Conservation (phyloP, 1,140 invertebrate genomes). For the honey bee (Apis mellifera) region DNA sequence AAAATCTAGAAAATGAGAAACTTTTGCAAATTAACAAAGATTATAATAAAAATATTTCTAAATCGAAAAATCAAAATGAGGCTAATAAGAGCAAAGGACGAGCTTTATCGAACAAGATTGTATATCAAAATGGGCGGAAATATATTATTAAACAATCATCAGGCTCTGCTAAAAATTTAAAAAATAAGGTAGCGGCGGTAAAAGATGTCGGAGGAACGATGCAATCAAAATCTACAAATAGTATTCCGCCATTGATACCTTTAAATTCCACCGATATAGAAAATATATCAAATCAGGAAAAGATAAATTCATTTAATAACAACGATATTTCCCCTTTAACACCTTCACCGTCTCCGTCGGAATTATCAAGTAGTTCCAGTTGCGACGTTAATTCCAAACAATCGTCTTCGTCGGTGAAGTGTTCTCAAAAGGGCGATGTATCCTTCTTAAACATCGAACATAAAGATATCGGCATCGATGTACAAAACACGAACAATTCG, state of each 20-base stretch:
- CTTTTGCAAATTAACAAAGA: background rate
- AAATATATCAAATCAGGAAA: constrained; percentile 7
- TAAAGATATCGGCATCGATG: background rate
- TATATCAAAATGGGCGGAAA: constrained; percentile 63
- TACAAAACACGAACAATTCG: background rate
- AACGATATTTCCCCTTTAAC: constrained; percentile 31
- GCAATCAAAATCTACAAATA: background rate
- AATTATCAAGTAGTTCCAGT: constrained; percentile 53
- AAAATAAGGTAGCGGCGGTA: background rate
- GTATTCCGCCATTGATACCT: constrained; percentile 18
- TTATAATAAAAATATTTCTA: background rate
- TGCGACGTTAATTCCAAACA: constrained; percentile 41
- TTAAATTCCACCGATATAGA: constrained; percentile 21
- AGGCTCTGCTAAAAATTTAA: background rate
- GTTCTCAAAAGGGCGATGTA: background rate
- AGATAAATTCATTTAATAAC: constrained; percentile 5
- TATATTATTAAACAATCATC: constrained; percentile 53
- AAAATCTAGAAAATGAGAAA: background rate
- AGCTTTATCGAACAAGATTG: constrained; percentile 31
- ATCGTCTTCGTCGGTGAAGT: background rate
- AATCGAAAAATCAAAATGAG: background rate
- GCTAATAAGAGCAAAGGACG: background rate
- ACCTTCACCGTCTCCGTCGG: constrained; percentile 55
- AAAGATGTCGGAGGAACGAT: background rate
- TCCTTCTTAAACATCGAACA: background rate